Evolutionary conservation across 2,113 vertebrate species (phyloP), one percentile per base, ranked within the genome.

Genomic region (Hippocampus mohnikei): DNA sequence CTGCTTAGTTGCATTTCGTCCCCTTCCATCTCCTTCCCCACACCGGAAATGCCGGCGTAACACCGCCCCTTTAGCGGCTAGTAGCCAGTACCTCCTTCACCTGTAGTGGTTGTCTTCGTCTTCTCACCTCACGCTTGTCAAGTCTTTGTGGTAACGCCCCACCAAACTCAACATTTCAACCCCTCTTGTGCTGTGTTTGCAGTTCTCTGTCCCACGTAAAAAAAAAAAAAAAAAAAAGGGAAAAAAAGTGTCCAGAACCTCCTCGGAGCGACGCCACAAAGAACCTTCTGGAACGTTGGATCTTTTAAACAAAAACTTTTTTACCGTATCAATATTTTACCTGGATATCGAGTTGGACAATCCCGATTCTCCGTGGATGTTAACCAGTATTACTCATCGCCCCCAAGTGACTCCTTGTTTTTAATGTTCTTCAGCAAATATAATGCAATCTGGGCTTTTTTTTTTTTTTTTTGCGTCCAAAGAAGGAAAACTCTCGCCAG

Each of bases 131-230:
- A 61, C 76, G 40, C 69, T 8, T 20, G n/a, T 59, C 5, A 66
- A 33, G 72, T 8, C 3, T 58, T 41, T 56, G 56, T 59, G 15
- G 2, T 21, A 48, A 16, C 16, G n/a, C 23, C 40, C 42, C 15
- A 9, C 21, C 56, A 21, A 37, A 2, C 46, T 13, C n/a, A 27
- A 18, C 62, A 27, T 56, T 41, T 33, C 56, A n/a, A n/a, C 41
- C 2, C 8, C 12, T 65, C 40, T 67, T 13, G 58, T 86, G 67
- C 81, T 81, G 40, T 85, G 72, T 84, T 78, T 78, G n/a, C 91
- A 93, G 92, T 93, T 69, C 86, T 93, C 33, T 93, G 92, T 82
- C 92, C 92, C 12, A 93, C 92, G 68, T 93, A 91, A 84, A 76
- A 53, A 55, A 46, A 33, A 48, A 29, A 2, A 29, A 29, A 27